Evolutionary conservation across 2,797 vertebrate genomes (phyloP).

Genomic region (Emydoidea blandingii): DNA sequence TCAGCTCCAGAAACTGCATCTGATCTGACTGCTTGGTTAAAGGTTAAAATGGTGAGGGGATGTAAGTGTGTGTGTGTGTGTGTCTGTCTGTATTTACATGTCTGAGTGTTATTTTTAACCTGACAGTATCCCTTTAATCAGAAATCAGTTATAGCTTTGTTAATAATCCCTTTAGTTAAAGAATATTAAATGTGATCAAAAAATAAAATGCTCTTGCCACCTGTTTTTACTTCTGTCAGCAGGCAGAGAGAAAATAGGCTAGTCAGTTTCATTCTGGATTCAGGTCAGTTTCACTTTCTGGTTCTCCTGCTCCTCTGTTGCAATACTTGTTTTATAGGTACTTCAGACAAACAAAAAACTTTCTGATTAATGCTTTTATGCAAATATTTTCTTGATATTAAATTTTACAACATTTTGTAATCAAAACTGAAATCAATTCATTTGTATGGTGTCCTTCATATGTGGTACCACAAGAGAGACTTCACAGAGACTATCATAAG

Average conservation of each 20-base stretch:
- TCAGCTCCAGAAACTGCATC: constrained; percentile 40
- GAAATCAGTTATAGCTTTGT: background rate
- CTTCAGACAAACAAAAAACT: constrained; percentile 72
- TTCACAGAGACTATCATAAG: constrained; percentile 32
- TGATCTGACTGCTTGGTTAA: background rate
- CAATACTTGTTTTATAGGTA: constrained; percentile 70
- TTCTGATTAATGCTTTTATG: constrained; percentile 73
- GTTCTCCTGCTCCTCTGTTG: constrained; percentile 52
- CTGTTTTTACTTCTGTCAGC: background rate
- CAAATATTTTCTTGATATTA: constrained; percentile 63
- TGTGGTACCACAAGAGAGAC: constrained; percentile 5
- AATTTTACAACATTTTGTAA: constrained; percentile 72
- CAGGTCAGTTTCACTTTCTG: constrained; percentile 66
- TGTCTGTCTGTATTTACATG: background rate
- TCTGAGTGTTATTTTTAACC: background rate
- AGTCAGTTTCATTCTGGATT: constrained; percentile 59
- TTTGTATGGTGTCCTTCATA: constrained; percentile 41
- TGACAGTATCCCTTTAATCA: background rate
- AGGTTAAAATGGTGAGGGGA: background rate
- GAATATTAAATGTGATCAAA: background rate
- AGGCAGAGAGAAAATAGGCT: constrained; percentile 60
- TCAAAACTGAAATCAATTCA: constrained; percentile 62
- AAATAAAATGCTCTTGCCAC: background rate
- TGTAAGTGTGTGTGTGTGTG: background rate
- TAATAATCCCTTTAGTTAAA: background rate